A percentile compares a stretch with the other conserved stretches of the same genome.
Evolutionary conservation across 2,797 vertebrate genomes (phyloP).

Genomic region (Enteromius mattozi): DNA sequence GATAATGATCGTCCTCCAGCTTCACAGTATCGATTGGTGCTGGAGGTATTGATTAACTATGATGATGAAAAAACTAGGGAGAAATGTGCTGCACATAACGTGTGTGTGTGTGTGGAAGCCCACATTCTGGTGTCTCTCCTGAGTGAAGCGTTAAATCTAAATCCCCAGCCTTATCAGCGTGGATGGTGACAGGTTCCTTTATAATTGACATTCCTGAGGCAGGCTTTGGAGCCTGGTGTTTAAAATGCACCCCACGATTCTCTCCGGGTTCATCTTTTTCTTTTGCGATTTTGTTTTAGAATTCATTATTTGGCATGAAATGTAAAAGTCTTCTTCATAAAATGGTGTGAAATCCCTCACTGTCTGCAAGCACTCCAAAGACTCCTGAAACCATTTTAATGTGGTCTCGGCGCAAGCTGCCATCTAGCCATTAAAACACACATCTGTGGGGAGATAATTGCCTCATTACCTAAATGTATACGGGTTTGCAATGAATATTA

Average conservation of each 20-base stretch:
- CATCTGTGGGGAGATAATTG: conserved; percentile 77
- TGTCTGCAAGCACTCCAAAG: conserved; percentile 73
- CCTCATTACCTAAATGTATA: conserved; percentile 74
- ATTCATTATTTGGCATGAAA: conserved; percentile 81
- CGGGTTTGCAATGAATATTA: conserved; percentile 45
- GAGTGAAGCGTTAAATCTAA: conserved; percentile 54
- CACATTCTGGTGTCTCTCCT: conserved; percentile 51
- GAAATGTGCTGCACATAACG: conserved; percentile 42
- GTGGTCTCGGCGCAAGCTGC: conserved; percentile 63
- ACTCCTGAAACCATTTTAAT: conserved; percentile 74
- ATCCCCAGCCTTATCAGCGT: conserved; percentile 70
- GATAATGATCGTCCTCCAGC: conserved; percentile 65
- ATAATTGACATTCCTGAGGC: conserved; percentile 65
- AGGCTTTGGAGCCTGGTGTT: conserved; percentile 59
- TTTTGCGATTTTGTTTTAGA: conserved; percentile 72
- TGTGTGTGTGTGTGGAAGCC: conserved; percentile 49
- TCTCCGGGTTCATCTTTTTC: conserved; percentile 71
- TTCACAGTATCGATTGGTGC: conserved; percentile 68
- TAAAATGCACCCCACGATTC: conserved; percentile 70
- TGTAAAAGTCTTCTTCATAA: conserved; percentile 79
- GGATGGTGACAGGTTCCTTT: conserved; percentile 66
- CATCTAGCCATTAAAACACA: conserved; percentile 66
- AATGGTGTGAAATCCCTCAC: conserved; percentile 73
- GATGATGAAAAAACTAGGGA: conserved; percentile 68
- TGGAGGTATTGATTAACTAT: conserved; percentile 69